Conservation (phyloP, 2,888 invertebrate genomes). For the Nasonovia ribisnigri region DNA sequence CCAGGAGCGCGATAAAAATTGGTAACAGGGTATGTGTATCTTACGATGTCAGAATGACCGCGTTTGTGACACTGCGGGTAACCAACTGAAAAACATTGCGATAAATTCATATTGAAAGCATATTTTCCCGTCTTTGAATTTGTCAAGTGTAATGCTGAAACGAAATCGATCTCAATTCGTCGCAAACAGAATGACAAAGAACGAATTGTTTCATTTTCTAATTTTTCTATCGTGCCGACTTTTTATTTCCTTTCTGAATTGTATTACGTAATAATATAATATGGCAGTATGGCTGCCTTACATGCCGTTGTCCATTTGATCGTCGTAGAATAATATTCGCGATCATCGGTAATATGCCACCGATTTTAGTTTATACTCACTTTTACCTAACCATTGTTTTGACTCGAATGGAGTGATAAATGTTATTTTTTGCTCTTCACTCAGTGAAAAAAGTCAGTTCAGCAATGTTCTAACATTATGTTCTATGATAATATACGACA, state of each 20-base stretch:
- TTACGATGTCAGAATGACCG: neutral
- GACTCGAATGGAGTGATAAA: neutral
- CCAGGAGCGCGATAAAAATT: neutral
- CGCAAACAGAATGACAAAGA: neutral
- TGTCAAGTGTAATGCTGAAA: neutral
- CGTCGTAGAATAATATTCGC: neutral
- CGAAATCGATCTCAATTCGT: constrained; percentile 19
- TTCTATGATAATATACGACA: neutral
- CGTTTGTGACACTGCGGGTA: neutral
- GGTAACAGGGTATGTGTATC: neutral
- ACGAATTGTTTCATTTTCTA: constrained; percentile 16
- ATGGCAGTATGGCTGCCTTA: neutral
- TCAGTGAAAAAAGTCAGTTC: neutral
- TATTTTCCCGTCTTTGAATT: neutral
- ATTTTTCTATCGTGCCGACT: neutral
- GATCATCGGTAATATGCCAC: neutral
- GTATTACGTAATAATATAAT: neutral
- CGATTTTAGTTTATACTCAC: neutral
- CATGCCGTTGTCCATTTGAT: neutral
- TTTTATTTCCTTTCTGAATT: constrained; percentile 33
- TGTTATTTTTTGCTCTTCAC: neutral
- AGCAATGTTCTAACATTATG: neutral
- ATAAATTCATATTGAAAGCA: neutral
- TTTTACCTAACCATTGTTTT: neutral
- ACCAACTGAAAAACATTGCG: neutral